A percentile compares a stretch with the other conserved stretches of the same genome.
Conservation (phyloP, 2,797 vertebrate genomes). For the Tokudaia tokunoshimensis region DNA sequence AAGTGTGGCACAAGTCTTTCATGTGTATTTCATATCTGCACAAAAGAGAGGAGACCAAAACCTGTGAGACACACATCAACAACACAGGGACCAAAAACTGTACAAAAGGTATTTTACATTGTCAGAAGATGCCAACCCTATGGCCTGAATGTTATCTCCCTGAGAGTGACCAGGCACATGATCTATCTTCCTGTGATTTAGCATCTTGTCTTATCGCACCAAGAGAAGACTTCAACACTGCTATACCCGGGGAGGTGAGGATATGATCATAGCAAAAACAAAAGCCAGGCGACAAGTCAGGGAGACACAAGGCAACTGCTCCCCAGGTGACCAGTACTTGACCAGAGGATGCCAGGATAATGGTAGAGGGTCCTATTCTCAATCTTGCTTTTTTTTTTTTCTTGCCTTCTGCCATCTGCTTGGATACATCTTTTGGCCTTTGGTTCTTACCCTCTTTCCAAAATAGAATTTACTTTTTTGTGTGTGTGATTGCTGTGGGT, state of each 20-base stretch:
- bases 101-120: background rate
- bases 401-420: conserved; percentile 10
- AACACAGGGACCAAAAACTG: background rate
- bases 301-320: conserved; percentile 21
- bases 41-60: conserved; percentile 8
- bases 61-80: background rate
- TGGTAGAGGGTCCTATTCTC: background rate
- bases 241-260: background rate
- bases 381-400: too few species aligned
- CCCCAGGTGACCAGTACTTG: background rate
- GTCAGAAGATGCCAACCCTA: background rate
- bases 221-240: background rate
- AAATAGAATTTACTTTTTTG: conserved; percentile 77
- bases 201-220: background rate
- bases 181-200: background rate
- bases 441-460: conserved; percentile 67
- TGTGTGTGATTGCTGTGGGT: conserved; percentile 75
- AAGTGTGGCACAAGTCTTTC: background rate
- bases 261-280: background rate
- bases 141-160: background rate
- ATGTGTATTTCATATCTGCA: conserved; percentile 10
- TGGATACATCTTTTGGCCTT: conserved; percentile 53
- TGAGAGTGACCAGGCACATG: background rate
- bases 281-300: conserved; percentile 40
- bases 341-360: background rate